Base-by-base conservation (phyloP, 2,888 invertebrate species). In the Colletes collaris region DNA sequence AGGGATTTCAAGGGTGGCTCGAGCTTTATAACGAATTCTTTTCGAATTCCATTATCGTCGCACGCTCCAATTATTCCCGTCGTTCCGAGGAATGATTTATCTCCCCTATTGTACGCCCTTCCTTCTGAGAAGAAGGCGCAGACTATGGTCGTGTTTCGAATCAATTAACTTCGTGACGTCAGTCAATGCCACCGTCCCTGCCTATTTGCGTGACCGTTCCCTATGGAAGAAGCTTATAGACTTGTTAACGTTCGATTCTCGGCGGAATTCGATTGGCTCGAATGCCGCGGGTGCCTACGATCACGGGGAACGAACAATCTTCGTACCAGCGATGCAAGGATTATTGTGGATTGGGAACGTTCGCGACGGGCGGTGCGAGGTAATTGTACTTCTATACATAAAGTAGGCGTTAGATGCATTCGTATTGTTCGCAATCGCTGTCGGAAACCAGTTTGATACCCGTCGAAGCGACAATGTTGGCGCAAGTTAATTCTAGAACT, bases 51-150 rank as follows among this genome's bases (percentile, higher is more conserved):
- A 85, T 87, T 89, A 88, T 78, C 87, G 77, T 84, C 74, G 81
- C 85, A 83, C 86, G 89, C 77, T 87, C 89, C 88, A 89, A 90
- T 90, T 90, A 90, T 84, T 84, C 82, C 65, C 82, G 86, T 86
- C 87, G 87, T 72, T 83, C 84, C 64, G 78, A 62, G 83, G 84
- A 88, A 89, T 89, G 88, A 90, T 90, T 90, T 90, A 90, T 89
- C 86, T 80, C 80, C 75, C 70, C 77, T 75, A 76, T 72, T 83
- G 83, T 84, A 50, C 78, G 66, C 71, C 71, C 67, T 56, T 55
- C 67, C 64, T 75, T 76, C 60, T 70, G 27, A 19, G 59, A 62
- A 53, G 63, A 66, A 64, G 66, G 63, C 77, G 72, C 77, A 37
- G 65, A 72, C 77, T 63, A 49, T 66, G 62, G 50, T 73, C 82